Evolutionary conservation across 2,797 vertebrate genomes (phyloP), one percentile per base, ranked within the genome.

Genomic region (Premnoplex brunnescens): DNA sequence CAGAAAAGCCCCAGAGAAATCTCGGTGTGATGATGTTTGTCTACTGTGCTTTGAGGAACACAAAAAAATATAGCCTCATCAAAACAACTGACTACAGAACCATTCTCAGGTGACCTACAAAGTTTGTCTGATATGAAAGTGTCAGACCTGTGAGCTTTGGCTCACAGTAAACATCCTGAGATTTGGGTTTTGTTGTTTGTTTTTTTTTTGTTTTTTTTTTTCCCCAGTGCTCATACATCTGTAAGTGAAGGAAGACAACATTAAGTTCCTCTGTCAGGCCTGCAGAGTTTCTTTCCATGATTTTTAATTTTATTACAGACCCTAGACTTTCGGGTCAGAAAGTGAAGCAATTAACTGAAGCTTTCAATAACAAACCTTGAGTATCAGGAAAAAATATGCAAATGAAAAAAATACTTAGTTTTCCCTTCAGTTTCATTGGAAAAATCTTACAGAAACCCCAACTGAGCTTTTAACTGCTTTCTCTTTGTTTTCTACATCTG

Each of bases 121-220:
- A 59, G 34, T 62, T 88, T 11, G 2, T 6, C 41, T 72, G 52
- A 89, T 74, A 72, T 55, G 49, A 71, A 91, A 84, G 19, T 66
- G 49, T 24, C 34, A 48, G 43, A 84, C 22, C 36, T 72, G 24
- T 46, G 52, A 86, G 22, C 34, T 78, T 69, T 63, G 34, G 16
- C 30, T 83, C 16, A 37, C 36, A 67, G 39, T 20, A 80, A 89
- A 88, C 64, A 66, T 43, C 44, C 44, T 46, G 21, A 22, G 21
- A 21, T 28, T 24, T 48, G 16, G 13, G 18, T 0, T 0, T 32
- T 22, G 46, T 6, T n/a, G 11, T 8, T 12, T 0, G 0, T 5
- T 66, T 28, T 0, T 0, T 4, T 66, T 28, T 0, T 0, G 5
- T 13, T 48, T 24, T 12, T 14, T 0, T 0, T 5, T 66, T 26